Evolutionary conservation across 2,797 vertebrate genomes (phyloP).

Genomic region (Borostomias antarcticus): DNA sequence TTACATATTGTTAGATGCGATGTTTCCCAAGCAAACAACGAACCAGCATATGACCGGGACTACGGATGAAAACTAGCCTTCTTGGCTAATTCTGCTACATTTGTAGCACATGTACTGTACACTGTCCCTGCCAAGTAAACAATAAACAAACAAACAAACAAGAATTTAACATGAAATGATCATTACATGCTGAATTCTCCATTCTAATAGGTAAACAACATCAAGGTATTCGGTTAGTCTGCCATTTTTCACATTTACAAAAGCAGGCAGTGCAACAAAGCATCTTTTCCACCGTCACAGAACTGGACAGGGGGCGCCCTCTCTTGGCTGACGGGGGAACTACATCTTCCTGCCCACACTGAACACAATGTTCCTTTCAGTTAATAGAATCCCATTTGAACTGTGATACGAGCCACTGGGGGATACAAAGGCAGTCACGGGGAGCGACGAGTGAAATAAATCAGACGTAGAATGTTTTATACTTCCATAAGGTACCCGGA

Average conservation of each 20-base stretch:
- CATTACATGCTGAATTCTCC: not conserved
- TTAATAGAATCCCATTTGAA: constrained; percentile 14
- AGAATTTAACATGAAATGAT: not conserved
- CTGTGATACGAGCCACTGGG: constrained; percentile 15
- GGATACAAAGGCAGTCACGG: constrained; percentile 25
- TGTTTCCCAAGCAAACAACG: too few relatives aligned
- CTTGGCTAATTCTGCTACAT: too few relatives aligned
- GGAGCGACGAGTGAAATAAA: constrained; percentile 17
- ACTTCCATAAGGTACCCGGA: constrained; percentile 19
- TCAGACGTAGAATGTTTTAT: constrained; percentile 16
- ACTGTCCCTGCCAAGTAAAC: too few relatives aligned
- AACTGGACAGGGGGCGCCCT: constrained; percentile 34
- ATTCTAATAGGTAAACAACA: not conserved
- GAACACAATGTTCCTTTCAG: constrained; percentile 18
- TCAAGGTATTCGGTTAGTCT: not conserved
- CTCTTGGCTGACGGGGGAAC: constrained; percentile 45
- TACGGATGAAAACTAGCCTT: too few relatives aligned
- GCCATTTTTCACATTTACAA: not conserved
- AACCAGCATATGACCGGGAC: too few relatives aligned
- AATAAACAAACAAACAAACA: too few relatives aligned
- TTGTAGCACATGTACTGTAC: too few relatives aligned
- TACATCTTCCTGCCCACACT: constrained; percentile 22
- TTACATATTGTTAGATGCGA: not conserved
- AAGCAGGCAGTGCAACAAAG: not conserved
- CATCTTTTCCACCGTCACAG: not conserved